These are phyloP conservation scores for Trididemnum clinides DNA, from an alignment of 23 tunicate genomes.

Conservation along the genomic window DNA sequence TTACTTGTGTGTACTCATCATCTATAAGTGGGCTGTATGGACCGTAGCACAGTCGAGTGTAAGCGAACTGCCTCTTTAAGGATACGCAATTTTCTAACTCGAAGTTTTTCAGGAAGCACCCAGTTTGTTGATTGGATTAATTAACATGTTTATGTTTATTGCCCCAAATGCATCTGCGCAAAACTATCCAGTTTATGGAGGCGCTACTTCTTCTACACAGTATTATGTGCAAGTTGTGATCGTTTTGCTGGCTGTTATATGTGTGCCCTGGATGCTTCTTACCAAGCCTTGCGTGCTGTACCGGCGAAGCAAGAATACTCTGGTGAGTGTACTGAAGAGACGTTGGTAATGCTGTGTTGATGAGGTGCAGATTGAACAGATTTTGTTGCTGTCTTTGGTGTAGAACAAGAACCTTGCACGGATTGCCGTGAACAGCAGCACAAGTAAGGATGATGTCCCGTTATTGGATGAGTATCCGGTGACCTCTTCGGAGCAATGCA, in stretches of 20 bases:
- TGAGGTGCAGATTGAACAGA: too few relatives aligned
- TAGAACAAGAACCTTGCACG: too few relatives aligned
- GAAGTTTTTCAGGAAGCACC: constrained; percentile 69
- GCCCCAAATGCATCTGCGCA: constrained; percentile 38
- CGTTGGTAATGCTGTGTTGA: too few relatives aligned
- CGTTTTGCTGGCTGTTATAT: constrained; percentile 67
- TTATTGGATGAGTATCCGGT: too few relatives aligned
- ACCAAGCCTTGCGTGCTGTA: constrained; percentile 83
- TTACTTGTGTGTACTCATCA: constrained; percentile 70
- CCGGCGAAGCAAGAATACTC: constrained; percentile 36
- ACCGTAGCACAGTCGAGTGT: constrained; percentile 60
- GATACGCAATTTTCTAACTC: background rate
- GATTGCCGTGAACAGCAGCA: background rate
- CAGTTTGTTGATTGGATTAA: constrained; percentile 91
- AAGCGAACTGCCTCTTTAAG: background rate
- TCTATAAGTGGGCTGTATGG: constrained; percentile 91
- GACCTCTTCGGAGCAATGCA: too few relatives aligned
- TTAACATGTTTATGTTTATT: constrained; percentile 96
- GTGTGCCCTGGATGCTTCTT: constrained; percentile 88
- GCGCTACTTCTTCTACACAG: constrained; percentile 20
- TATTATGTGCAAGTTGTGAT: constrained; percentile 50
- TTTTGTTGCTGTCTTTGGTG: too few relatives aligned
- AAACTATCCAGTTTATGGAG: constrained; percentile 35
- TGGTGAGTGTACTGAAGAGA: too few relatives aligned
- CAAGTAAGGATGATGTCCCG: background rate